Evolutionary conservation across 2,888 invertebrate genomes (phyloP).

Genomic region (Sinotaia quadrata): DNA sequence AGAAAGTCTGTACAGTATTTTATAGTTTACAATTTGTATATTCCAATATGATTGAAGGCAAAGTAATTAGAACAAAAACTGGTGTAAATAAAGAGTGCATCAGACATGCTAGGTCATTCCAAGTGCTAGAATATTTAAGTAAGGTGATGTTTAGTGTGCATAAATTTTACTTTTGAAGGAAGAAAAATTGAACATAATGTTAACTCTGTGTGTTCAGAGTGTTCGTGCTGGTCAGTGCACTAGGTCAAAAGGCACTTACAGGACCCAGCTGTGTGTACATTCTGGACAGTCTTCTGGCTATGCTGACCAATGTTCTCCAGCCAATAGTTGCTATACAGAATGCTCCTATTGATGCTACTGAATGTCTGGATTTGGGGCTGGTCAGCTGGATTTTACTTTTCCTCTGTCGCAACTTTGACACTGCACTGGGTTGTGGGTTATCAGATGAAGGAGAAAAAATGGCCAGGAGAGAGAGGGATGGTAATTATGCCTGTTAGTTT

Average conservation of each 20-base stretch:
- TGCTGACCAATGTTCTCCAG: conserved; percentile 74
- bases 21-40: too few species aligned
- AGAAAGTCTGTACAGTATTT: too few species aligned
- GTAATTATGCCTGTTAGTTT: conserved; percentile 8
- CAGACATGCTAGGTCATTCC: too few species aligned
- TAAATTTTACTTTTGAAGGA: too few species aligned
- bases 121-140: too few species aligned
- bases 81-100: too few species aligned
- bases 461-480: conserved; percentile 47
- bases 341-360: conserved; percentile 28
- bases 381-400: conserved; percentile 85
- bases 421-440: conserved; percentile 35
- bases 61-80: too few species aligned
- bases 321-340: conserved; percentile 37
- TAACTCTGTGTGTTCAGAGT: conserved; percentile 74
- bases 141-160: too few species aligned
- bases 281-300: conserved; percentile 65
- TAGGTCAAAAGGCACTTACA: conserved; percentile 84
- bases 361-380: conserved; percentile 78
- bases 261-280: conserved; percentile 63
- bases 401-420: conserved; percentile 81
- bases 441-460: conserved; percentile 51
- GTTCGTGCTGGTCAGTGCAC: conserved; percentile 87
- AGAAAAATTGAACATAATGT: too few species aligned
- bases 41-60: too few species aligned